Evolutionary conservation across 30 jellyfish, hydroid and myxozoan species (phyloP).

Genomic region (Clytia hemisphaerica): DNA sequence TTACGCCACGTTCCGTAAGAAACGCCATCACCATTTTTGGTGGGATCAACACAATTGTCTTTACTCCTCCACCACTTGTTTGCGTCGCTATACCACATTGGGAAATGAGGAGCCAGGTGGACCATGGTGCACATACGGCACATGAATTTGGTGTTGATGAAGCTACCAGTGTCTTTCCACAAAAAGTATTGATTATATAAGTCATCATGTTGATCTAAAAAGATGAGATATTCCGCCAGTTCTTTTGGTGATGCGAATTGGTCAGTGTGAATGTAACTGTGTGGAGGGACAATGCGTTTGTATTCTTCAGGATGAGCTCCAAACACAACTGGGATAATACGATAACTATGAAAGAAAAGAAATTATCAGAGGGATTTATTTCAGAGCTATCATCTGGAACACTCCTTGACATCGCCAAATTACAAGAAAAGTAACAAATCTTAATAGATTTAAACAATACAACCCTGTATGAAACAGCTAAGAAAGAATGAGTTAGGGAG

Average conservation of each 20-base stretch:
- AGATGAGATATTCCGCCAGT: conserved; percentile 16
- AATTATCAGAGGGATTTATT: too few species aligned
- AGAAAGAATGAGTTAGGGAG: too few species aligned
- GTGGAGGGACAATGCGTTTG: conserved; percentile 11
- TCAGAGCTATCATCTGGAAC: too few species aligned
- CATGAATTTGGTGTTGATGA: conserved; percentile 27
- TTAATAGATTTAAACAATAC: too few species aligned
- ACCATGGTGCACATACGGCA: conserved; percentile 45
- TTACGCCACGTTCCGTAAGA: too few species aligned
- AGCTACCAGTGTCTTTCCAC: conserved; percentile 27
- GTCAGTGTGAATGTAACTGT: conserved; percentile 28
- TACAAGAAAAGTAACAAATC: too few species aligned
- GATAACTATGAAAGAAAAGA: conserved; percentile 2
- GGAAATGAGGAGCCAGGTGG: conserved; percentile 32
- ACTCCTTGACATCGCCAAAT: too few species aligned
- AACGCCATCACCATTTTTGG: too few species aligned
- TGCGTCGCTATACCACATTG: conserved; percentile 31
- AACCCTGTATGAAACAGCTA: too few species aligned
- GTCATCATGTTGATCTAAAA: conserved; percentile 17
- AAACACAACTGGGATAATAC: conserved; percentile 26
- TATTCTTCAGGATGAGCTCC: conserved; percentile 37
- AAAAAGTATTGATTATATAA: conserved; percentile 20
- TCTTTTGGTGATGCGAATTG: conserved; percentile 1
- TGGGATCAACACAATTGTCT: too few species aligned
- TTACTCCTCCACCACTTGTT: conserved; percentile 37